Percentiles rank a stretch among this genome's conserved stretches.
These are phyloP conservation scores for Cephalopterus ornatus DNA, from an alignment of 2,113 vertebrate species.

Conservation along the genomic window DNA sequence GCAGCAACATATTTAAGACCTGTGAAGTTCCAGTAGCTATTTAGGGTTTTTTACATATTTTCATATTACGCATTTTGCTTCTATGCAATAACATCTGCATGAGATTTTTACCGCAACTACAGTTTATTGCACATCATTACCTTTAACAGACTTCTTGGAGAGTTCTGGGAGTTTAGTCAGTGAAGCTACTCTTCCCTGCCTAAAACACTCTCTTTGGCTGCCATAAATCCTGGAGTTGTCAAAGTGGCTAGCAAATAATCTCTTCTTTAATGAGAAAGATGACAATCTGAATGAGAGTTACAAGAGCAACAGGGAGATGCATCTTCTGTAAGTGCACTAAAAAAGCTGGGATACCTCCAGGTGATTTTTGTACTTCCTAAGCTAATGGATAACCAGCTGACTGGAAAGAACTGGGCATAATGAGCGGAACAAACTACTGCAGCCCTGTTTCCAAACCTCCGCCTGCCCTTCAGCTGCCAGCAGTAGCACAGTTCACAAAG, in stretches of 20 bases:
- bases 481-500: background rate
- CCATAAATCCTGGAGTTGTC: background rate
- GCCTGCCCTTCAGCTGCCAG: background rate
- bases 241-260: background rate
- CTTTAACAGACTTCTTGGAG: background rate
- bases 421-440: background rate
- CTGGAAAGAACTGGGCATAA: slow-evolving; percentile 42
- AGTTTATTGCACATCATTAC: background rate
- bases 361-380: slow-evolving; percentile 35
- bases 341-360: slow-evolving; percentile 1
- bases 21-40: slow-evolving; percentile 1
- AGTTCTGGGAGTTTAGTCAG: background rate
- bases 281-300: background rate
- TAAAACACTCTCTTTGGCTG: background rate
- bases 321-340: background rate
- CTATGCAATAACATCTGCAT: background rate
- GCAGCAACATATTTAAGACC: background rate
- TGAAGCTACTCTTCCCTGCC: background rate
- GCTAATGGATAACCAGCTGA: slow-evolving; percentile 25
- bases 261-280: background rate
- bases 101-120: background rate
- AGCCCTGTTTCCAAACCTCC: background rate
- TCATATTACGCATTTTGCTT: background rate
- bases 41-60: background rate
- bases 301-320: background rate